Base-by-base conservation (phyloP, 2,113 vertebrate genomes). In the Saccopteryx bilineata region DNA sequence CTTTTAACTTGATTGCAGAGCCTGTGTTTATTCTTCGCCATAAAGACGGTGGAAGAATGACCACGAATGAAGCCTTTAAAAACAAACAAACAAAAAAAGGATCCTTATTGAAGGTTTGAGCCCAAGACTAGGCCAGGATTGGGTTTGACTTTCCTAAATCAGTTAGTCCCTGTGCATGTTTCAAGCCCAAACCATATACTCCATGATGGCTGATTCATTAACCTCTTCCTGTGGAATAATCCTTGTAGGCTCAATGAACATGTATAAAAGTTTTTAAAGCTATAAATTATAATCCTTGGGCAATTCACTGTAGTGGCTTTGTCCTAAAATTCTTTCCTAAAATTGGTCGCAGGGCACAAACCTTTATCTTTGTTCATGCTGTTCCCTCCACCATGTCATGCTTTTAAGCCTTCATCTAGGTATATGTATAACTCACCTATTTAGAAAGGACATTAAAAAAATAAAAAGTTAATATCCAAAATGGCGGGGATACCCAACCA, bases 1-100 rank as follows among this genome's bases (percentile, higher is more conserved):
- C 18, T 90, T 91, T 91, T 83, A 60, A 56, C 79, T 83, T 90
- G 91, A 7, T 85, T 76, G 58, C 58, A 50, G 61, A 39, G 26
- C 46, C 31, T 61, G 0, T 90, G 7, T 80, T 1, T 79, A 4
- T 76, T 63, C 56, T 89, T 76, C 65, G 15, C 31, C 60, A 52
- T 75, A 61, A 89, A 79, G 81, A 24, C 18, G 46, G 19, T 58
- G 12, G 54, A 85, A 81, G 65, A 74, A 65, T 58, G 33, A 60
- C 75, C 31, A 5, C 74, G n/a, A 48, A 84, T 5, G 46, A 75
- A 95, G 11, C 7, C 26, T 15, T 54, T 58, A 23, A 71, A 23
- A 39, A 39, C 39, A 39, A 39, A 39, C 39, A 39, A 39, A 39
- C 39, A n/a, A n/a, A 23, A 5, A 39, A 39, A 39, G 39, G 28